Evolutionary conservation across 2,888 invertebrate species (phyloP).

Genomic region (Himalopsyche japonica): DNA sequence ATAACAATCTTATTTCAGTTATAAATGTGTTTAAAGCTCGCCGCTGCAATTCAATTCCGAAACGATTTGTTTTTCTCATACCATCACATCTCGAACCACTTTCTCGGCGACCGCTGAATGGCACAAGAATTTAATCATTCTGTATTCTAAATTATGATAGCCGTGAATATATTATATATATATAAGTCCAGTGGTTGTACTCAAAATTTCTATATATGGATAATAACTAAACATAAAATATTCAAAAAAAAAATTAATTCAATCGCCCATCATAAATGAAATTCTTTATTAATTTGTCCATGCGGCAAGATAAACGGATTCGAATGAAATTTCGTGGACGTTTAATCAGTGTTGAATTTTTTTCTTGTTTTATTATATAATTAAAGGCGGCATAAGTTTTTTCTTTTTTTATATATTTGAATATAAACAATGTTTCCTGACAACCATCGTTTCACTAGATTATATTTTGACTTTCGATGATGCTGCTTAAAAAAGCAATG

Average conservation of each 20-base stretch:
- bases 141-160: not conserved
- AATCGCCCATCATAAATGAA: not conserved
- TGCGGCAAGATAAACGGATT: not conserved
- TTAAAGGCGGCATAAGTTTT: no score
- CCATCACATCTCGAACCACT: not conserved
- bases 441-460: no score
- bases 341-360: no score
- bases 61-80: not conserved
- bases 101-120: not conserved
- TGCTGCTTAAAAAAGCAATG: no score
- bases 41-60: not conserved
- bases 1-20: no score
- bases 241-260: not conserved
- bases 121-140: not conserved
- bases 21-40: not conserved
- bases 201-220: not conserved
- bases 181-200: not conserved
- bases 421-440: no score
- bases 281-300: not conserved
- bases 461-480: no score
- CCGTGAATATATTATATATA: not conserved
- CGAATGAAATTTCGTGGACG: no score
- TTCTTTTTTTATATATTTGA: no score
- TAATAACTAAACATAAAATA: not conserved
- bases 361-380: no score